Evolutionary conservation across 2,797 vertebrate species (phyloP).

Genomic region (Prunella strophiata): DNA sequence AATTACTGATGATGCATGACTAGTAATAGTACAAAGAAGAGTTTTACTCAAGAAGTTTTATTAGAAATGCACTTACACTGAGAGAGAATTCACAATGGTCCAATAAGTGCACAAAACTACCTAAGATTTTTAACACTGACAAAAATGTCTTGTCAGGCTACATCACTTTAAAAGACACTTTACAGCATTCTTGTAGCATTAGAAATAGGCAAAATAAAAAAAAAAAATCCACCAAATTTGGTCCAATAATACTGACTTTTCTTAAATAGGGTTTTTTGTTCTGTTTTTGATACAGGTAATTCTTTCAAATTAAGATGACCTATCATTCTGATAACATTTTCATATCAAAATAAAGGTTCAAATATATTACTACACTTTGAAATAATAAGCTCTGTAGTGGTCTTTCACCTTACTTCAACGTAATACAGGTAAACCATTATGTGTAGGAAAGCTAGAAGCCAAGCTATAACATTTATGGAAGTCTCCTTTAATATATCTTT

Average conservation of each 20-base stretch:
- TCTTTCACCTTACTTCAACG: slow-evolving; percentile 74
- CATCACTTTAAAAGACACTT: slow-evolving; percentile 84
- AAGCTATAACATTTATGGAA: slow-evolving; percentile 81
- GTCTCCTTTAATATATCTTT: slow-evolving; percentile 77
- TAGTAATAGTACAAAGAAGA: slow-evolving; percentile 90
- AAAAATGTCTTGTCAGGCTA: slow-evolving; percentile 89
- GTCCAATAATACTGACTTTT: slow-evolving; percentile 78
- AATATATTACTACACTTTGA: slow-evolving; percentile 74
- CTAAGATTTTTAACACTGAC: slow-evolving; percentile 86
- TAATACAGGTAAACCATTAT: slow-evolving; percentile 78
- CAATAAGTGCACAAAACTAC: slow-evolving; percentile 94
- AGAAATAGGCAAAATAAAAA: slow-evolving; percentile 81
- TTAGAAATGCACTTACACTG: slow-evolving; percentile 95
- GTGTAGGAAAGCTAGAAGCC: slow-evolving; percentile 79
- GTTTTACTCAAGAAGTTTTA: slow-evolving; percentile 87
- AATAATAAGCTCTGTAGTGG: slow-evolving; percentile 74
- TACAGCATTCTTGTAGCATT: slow-evolving; percentile 85
- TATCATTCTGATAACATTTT: slow-evolving; percentile 65
- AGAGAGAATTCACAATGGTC: slow-evolving; percentile 94
- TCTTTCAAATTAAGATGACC: slow-evolving; percentile 76
- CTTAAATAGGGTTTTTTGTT: slow-evolving; percentile 51
- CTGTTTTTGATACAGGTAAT: slow-evolving; percentile 72
- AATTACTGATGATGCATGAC: slow-evolving; percentile 90
- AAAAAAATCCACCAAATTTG: slow-evolving; percentile 78
- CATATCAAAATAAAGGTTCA: slow-evolving; percentile 77